Evolutionary conservation across 2,797 vertebrate genomes (phyloP).

Genomic region (Tangara arthus): DNA sequence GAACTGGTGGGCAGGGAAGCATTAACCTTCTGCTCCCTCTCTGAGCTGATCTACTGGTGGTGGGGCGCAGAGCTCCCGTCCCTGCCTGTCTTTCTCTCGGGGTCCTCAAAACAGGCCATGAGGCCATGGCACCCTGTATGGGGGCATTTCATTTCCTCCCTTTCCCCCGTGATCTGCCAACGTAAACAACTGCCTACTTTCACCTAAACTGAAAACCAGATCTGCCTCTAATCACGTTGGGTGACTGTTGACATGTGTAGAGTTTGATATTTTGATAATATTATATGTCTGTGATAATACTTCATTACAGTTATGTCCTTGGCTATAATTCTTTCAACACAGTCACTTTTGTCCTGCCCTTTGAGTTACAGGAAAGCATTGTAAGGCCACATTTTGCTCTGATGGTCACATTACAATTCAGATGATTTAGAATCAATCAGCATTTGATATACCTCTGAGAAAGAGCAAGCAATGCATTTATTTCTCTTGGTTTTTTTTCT

Average conservation of each 20-base stretch:
- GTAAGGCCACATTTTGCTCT: neutral
- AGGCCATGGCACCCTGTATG: neutral
- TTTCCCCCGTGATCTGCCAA: neutral
- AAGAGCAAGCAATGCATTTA: neutral
- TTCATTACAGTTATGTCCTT: constrained; percentile 44
- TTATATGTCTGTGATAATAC: constrained; percentile 33
- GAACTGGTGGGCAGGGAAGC: neutral
- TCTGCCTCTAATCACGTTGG: neutral
- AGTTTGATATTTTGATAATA: constrained; percentile 58
- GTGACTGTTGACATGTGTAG: constrained; percentile 34
- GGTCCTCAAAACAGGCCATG: neutral
- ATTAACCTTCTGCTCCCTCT: neutral
- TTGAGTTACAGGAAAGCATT: neutral
- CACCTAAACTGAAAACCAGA: constrained; percentile 13
- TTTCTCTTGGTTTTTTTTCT: neutral
- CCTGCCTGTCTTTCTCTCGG: neutral
- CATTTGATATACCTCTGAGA: neutral
- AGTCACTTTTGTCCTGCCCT: neutral
- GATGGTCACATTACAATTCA: neutral
- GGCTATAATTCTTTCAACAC: constrained; percentile 52
- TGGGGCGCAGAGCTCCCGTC: neutral
- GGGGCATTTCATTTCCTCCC: constrained; percentile 27
- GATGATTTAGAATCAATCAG: constrained; percentile 9
- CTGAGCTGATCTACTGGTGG: neutral
- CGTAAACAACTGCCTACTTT: neutral